phyloP scores from a whole-genome alignment of 2,797 vertebrate species.

The Podarcis lilfordi region DNA sequence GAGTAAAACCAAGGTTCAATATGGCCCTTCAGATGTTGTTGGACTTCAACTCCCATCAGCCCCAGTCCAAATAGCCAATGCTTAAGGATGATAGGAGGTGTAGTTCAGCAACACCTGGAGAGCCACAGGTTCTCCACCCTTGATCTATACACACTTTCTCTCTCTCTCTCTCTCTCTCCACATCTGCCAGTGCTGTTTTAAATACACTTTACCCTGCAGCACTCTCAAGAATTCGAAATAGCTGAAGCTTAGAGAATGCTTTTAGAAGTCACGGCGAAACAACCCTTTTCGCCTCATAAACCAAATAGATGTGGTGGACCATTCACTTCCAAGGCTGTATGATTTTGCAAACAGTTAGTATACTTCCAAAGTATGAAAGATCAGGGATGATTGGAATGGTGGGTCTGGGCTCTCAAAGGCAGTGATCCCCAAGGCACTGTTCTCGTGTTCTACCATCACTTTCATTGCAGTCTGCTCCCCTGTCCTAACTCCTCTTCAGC shows the following conservation, averaged over 20 bases:
- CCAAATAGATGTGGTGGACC: not conserved
- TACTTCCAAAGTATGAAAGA: not conserved
- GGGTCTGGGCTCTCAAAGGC: too few relatives aligned
- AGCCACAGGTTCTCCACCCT: too few relatives aligned
- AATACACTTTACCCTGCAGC: not conserved
- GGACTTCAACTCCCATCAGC: too few relatives aligned
- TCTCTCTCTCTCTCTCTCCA: not conserved
- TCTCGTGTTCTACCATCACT: not conserved
- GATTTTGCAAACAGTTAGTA: not conserved
- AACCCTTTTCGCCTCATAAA: not conserved
- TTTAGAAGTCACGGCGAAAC: not conserved
- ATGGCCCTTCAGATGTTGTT: too few relatives aligned
- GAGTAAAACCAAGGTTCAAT: not conserved
- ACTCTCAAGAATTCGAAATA: conserved; percentile 5
- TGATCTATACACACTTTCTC: too few relatives aligned
- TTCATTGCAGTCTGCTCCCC: not conserved
- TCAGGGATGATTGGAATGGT: not conserved
- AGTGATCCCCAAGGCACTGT: too few relatives aligned
- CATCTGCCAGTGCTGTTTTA: conserved; percentile 4
- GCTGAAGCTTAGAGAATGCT: conserved; percentile 2
- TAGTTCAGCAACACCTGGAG: too few relatives aligned
- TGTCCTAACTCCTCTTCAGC: not conserved
- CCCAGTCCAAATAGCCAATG: too few relatives aligned
- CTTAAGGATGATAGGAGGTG: too few relatives aligned
- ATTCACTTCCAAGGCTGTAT: not conserved